Evolutionary conservation across 2,888 invertebrate species (phyloP).

Genomic region (Prosapia bicincta): DNA sequence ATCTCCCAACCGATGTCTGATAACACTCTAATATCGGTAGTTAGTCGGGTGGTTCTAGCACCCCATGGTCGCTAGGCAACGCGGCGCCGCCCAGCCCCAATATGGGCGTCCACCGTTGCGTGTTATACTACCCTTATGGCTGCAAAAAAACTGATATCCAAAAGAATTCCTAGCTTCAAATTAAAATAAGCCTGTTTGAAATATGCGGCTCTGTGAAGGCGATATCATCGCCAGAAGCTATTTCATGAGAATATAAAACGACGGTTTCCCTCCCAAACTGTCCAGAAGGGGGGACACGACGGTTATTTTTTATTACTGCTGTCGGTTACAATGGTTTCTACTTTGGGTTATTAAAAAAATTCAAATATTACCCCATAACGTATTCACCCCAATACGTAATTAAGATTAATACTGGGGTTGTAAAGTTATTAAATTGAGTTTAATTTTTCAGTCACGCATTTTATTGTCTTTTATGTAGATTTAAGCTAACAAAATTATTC

Average conservation of each 20-base stretch:
- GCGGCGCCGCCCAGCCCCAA: not conserved
- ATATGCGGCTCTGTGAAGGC: not conserved
- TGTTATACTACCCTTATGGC: not conserved
- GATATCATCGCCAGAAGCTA: not conserved
- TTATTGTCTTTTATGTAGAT: too few relatives aligned
- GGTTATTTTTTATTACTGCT: not conserved
- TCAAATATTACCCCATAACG: not conserved
- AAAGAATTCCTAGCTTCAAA: not conserved
- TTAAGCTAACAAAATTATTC: too few relatives aligned
- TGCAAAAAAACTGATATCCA: constrained; percentile 2
- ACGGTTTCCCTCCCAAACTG: not conserved
- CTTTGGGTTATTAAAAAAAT: not conserved
- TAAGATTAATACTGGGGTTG: not conserved
- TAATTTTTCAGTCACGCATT: not conserved
- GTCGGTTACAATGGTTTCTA: not conserved
- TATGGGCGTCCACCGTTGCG: not conserved
- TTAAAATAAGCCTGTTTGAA: constrained; percentile 2
- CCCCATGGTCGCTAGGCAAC: not conserved
- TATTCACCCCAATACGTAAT: not conserved
- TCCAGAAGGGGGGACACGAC: not conserved
- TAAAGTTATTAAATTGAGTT: not conserved
- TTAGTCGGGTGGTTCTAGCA: not conserved
- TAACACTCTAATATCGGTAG: not conserved
- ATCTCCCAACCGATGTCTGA: not conserved
- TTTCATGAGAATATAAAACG: not conserved